phyloP scores from a whole-genome alignment of 2,888 invertebrate species.

The Falcaria lacertinaria region DNA sequence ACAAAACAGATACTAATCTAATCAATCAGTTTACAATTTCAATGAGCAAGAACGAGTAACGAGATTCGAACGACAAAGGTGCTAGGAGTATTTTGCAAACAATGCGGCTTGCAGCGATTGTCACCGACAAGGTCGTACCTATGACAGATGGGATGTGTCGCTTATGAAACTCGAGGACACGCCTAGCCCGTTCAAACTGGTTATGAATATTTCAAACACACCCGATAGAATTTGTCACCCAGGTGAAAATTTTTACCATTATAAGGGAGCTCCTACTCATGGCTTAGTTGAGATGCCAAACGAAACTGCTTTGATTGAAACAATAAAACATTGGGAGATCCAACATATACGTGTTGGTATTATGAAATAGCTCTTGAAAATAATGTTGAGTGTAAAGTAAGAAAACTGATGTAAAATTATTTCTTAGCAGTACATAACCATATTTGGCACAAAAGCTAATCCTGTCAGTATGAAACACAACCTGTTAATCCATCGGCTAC shows the following conservation, averaged over 20 bases:
- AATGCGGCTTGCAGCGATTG: conserved; percentile 32
- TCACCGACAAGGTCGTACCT: conserved; percentile 33
- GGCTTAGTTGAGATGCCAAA: no score
- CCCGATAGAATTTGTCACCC: no score
- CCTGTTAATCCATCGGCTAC: conserved; percentile 20
- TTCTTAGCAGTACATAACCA: not conserved
- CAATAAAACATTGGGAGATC: no score
- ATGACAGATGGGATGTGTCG: conserved; percentile 34
- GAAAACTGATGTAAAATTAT: not conserved
- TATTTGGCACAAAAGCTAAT: conserved; percentile 7
- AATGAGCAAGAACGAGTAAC: not conserved
- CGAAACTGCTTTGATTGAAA: no score
- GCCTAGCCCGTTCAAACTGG: conserved; percentile 13
- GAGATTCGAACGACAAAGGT: conserved; percentile 7
- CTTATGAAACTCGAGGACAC: conserved; percentile 28
- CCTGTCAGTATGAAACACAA: conserved; percentile 12
- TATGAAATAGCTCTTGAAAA: not conserved
- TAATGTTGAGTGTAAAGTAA: not conserved
- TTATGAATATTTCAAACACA: conserved; percentile 23
- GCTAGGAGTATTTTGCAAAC: conserved; percentile 27
- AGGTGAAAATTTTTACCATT: no score
- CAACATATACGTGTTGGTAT: no score
- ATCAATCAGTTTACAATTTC: not conserved
- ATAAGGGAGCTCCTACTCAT: no score
- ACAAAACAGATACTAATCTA: not conserved